These are phyloP conservation scores for Tokudaia tokunoshimensis DNA, from an alignment of 2,797 vertebrate genomes.

Conservation along the genomic window DNA sequence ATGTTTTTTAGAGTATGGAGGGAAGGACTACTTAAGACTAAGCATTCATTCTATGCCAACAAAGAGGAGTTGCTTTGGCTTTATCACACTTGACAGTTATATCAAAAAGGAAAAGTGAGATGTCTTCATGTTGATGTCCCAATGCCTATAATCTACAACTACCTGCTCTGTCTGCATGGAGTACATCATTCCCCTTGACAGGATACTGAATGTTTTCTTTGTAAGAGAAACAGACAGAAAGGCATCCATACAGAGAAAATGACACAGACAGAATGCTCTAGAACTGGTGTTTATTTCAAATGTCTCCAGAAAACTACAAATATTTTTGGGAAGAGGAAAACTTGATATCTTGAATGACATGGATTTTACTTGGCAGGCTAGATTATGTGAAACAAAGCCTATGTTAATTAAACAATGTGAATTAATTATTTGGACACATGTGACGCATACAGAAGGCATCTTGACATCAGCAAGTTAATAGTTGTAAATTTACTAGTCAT, in stretches of 20 bases:
- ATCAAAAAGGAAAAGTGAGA: slow-evolving; percentile 18
- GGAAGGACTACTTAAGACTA: background rate
- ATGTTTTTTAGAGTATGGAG: background rate
- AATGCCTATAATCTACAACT: slow-evolving; percentile 12
- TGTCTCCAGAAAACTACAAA: background rate
- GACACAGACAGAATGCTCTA: background rate
- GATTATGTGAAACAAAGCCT: slow-evolving; percentile 6
- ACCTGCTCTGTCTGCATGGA: background rate
- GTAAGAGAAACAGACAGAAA: background rate
- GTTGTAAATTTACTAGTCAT: background rate
- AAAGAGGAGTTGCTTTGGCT: background rate
- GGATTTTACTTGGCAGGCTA: background rate
- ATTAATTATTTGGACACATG: background rate
- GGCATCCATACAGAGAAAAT: background rate
- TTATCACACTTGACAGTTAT: slow-evolving; percentile 30
- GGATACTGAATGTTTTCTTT: slow-evolving; percentile 6
- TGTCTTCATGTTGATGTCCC: background rate
- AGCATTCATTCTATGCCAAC: background rate
- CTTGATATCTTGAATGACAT: background rate
- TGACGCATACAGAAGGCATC: background rate
- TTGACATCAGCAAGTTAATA: background rate
- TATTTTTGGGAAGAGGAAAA: background rate
- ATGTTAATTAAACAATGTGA: slow-evolving; percentile 29
- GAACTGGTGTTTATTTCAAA: slow-evolving; percentile 48
- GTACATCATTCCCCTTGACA: slow-evolving; percentile 21